phyloP scores from a whole-genome alignment of 2,113 vertebrate species.

The Mirounga angustirostris region DNA sequence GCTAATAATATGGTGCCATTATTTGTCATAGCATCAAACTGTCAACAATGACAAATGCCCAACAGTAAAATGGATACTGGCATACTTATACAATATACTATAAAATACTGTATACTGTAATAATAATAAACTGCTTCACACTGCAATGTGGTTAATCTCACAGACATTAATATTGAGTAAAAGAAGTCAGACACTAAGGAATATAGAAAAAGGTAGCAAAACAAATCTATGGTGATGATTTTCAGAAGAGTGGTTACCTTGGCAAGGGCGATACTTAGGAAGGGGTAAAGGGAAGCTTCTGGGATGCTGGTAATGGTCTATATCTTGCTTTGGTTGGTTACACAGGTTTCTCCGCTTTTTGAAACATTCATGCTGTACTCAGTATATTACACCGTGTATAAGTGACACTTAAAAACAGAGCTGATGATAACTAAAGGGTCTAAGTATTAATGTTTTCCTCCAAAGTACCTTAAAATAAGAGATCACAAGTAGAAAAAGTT shows the following conservation, averaged over 20 bases:
- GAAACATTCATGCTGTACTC: background rate
- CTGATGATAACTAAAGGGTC: background rate
- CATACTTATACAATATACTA: background rate
- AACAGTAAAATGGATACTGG: background rate
- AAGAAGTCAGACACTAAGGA: background rate
- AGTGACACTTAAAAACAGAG: background rate
- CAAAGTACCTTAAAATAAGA: slow-evolving; percentile 4
- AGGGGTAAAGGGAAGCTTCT: background rate
- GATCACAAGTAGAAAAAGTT: background rate
- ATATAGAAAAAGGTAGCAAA: background rate
- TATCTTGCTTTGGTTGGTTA: background rate
- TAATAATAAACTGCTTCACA: background rate
- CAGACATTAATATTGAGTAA: background rate
- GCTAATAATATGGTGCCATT: background rate
- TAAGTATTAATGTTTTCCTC: background rate
- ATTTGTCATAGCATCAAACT: background rate
- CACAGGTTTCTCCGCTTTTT: background rate
- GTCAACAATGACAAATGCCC: background rate
- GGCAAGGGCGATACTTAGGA: background rate
- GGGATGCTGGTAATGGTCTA: background rate
- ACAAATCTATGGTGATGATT: background rate
- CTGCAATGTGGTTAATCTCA: background rate
- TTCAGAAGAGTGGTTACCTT: background rate
- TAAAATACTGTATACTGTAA: background rate
- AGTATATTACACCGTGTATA: background rate